Base-by-base conservation (phyloP, 2,113 vertebrate genomes). In the Equus przewalskii region DNA sequence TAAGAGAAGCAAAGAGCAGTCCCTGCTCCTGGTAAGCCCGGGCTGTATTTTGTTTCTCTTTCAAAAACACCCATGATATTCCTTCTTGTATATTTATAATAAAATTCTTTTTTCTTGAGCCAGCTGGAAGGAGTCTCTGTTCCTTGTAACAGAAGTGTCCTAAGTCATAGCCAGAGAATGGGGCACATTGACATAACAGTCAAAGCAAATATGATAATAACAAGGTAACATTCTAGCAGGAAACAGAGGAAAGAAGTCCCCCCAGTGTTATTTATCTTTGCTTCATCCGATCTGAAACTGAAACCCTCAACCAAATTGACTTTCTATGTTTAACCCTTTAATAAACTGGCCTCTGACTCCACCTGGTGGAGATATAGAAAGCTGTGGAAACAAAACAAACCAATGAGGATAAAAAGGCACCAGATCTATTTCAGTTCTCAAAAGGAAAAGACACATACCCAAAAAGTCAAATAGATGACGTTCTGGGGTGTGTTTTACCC, bases 311-410 rank as follows among this genome's bases (percentile, higher is more conserved):
- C 12, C 49, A 69, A 58, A 70, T 36, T 76, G 14, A 49, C 65
- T 58, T 56, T 30, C 72, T 8, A 76, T 81, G 14, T 91, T 94
- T 97, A 97, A 96, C 94, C 72, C 95, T 94, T 97, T 80, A 84
- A 75, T 58, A 96, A 96, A 81, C 79, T 65, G 51, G 46, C 80
- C 90, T 97, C 88, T 97, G 78, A 24, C 92, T 85, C 92, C 92
- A 81, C 65, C 92, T 98, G 70, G 69, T 97, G 92, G 97, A 97
- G 13, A 92, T 2, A 15, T 0, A 46, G 19, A 89, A 92, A 36
- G 3, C 24, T 49, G 16, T 62, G 51, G 41, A 19, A 85, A 64
- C 2, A 79, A 94, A 67, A 7, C 67, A 22, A 12, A 44, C 18
- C 26, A 84, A 72, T 21, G 9, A 73, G 36, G 4, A 73, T 30